Base-by-base conservation (phyloP, 2,888 invertebrate genomes). In the Eupithecia subfuscata region DNA sequence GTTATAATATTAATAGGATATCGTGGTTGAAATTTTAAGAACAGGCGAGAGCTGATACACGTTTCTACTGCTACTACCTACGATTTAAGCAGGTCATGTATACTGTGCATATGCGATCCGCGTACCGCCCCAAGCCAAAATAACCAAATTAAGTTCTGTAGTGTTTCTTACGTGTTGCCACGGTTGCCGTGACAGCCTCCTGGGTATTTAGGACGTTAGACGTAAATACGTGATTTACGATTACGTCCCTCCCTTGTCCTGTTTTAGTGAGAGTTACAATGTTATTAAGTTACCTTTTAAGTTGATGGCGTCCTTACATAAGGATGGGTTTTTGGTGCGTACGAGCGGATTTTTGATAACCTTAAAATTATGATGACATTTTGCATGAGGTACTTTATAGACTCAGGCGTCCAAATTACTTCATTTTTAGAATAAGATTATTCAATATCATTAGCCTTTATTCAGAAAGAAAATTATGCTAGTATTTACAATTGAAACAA, bases 141-240 rank as follows among this genome's bases (percentile, higher is more conserved):
- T 81, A 80, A 81, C 73, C 74, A 78, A 69, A 79, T 81, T 79
- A 79, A 81, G 78, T 78, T 75, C 76, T 75, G 71, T 75, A 78
- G 76, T 78, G 79, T 77, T 75, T 67, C 73, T 74, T 77, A 78
- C 79, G 76, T 75, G 79, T 75, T 79, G 67, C 71, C 68, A 63
- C 71, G 75, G 67, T 75, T 70, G 70, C 72, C 48, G 73, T 79
- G 75, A 79, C 73, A 75, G 73, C 74, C 69, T 77, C 74, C 45
- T 30, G 52, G 74, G 63, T 75, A 77, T 80, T 64, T 34, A 64
- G 64, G 34, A 34, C 18, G 64, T 40, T 11, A 34, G 40, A 40
- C 67, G 40, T 67, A 37, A n/a, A 40, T 67, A n/a, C 67, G 22
- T n/a, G 67, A 67, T 67, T 67, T 67, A 40, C 34, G 67, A 40